Evolutionary conservation across 2,888 invertebrate species (phyloP).

Genomic region (Temnothorax unifasciatus): DNA sequence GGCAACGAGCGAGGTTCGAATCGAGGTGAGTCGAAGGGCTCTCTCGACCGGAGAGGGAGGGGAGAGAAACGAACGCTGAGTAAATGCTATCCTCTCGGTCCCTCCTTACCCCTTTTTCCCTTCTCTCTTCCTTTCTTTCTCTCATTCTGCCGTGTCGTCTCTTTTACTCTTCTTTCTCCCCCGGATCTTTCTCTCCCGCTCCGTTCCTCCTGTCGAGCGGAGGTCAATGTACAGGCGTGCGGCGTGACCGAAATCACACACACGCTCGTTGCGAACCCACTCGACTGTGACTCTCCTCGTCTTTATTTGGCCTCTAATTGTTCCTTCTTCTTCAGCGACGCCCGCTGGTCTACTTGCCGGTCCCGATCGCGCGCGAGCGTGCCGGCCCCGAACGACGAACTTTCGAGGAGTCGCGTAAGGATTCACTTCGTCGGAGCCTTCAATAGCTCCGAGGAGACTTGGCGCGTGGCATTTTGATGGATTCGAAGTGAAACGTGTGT

Average conservation of each 20-base stretch:
- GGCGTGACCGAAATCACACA: conserved; percentile 86
- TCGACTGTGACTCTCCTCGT: conserved; percentile 83
- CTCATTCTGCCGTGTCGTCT: conserved; percentile 24
- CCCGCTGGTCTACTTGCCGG: conserved; percentile 68
- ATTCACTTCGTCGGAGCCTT: conserved; percentile 42
- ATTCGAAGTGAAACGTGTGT: conserved; percentile 25
- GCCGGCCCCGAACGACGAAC: conserved; percentile 56
- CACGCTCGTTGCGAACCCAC: conserved; percentile 83
- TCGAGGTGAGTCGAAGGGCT: conserved; percentile 72
- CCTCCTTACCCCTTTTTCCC: conserved; percentile 66
- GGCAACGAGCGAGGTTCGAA: conserved; percentile 74
- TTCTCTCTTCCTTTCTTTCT: conserved; percentile 55
- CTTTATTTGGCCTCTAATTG: conserved; percentile 83
- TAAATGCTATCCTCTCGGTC: conserved; percentile 71
- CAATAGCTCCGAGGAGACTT: conserved; percentile 51
- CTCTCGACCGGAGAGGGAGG: conserved; percentile 61
- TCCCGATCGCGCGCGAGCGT: conserved; percentile 26
- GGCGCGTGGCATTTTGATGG: conserved; percentile 53
- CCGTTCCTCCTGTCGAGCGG: conserved; percentile 70
- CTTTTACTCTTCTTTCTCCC: conserved; percentile 65
- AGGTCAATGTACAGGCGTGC: conserved; percentile 86
- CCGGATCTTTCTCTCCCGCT: conserved; percentile 17
- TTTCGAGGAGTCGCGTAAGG: conserved; percentile 51
- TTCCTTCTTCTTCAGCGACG: conserved; percentile 77
- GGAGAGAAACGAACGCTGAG: conserved; percentile 74